These are phyloP conservation scores for Cerceris ruficornis DNA, from an alignment of 2,888 invertebrate species.

Conservation along the genomic window DNA sequence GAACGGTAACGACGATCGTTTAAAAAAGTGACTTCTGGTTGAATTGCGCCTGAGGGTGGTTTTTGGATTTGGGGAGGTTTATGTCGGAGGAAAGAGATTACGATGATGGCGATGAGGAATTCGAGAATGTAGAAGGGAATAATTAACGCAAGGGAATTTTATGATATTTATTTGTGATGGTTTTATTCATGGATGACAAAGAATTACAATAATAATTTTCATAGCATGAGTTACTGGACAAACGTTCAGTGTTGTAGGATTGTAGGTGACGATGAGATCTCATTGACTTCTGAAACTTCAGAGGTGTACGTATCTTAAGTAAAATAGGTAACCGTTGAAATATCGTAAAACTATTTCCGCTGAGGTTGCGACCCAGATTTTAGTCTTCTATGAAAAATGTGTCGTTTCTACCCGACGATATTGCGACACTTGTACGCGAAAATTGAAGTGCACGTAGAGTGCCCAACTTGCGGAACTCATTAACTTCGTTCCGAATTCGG, in stretches of 20 bases:
- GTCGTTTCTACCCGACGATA: constrained; percentile 18
- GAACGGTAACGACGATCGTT: neutral
- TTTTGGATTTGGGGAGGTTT: too few relatives aligned
- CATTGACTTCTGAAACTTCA: too few relatives aligned
- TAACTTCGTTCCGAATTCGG: constrained; percentile 40
- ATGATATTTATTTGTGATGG: too few relatives aligned
- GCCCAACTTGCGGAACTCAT: constrained; percentile 43
- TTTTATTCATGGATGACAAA: too few relatives aligned
- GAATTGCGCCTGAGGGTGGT: too few relatives aligned
- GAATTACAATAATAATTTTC: too few relatives aligned
- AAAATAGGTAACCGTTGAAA: too few relatives aligned
- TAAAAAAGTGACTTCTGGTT: too few relatives aligned
- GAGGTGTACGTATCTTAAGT: too few relatives aligned
- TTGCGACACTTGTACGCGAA: constrained; percentile 22
- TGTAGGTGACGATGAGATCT: too few relatives aligned
- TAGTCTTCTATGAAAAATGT: constrained; percentile 32
- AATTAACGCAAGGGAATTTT: neutral
- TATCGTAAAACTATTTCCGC: constrained; percentile 14
- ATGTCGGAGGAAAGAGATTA: neutral
- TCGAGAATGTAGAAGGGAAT: neutral
- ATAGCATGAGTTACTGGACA: too few relatives aligned
- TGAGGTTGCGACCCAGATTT: constrained; percentile 32
- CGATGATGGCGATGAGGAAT: neutral
- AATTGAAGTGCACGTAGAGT: constrained; percentile 38
- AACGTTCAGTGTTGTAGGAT: too few relatives aligned